Evolutionary conservation across 2,113 vertebrate species (phyloP).

Genomic region (Himantopus leucocephalus): DNA sequence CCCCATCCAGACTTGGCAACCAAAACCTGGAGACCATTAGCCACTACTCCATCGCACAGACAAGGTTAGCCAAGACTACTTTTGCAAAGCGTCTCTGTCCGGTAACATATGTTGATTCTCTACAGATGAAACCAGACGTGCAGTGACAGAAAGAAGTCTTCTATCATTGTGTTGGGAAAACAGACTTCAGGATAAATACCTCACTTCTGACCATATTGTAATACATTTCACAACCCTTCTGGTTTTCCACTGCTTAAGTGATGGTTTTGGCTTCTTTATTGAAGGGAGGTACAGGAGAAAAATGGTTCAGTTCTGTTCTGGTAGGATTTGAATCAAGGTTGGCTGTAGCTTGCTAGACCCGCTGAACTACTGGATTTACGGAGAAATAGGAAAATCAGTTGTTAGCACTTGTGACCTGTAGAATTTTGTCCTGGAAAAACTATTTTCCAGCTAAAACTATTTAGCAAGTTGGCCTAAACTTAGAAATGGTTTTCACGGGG

Average conservation of each 20-base stretch:
- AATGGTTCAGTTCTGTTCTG: not conserved
- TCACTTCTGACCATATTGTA: rapidly evolving
- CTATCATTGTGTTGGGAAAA: rapidly evolving
- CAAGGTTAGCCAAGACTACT: not conserved
- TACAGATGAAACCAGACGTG: not conserved
- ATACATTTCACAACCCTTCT: not conserved
- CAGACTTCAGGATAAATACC: not conserved
- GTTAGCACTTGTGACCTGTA: rapidly evolving
- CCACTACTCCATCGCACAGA: rapidly evolving
- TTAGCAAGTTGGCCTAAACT: not conserved
- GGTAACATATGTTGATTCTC: rapidly evolving
- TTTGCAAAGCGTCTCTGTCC: not conserved
- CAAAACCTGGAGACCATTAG: not conserved
- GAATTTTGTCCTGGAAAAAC: not conserved
- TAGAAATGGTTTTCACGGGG: not conserved
- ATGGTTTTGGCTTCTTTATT: not conserved
- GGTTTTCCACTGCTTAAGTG: not conserved
- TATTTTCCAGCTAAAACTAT: not conserved
- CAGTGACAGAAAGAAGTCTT: not conserved
- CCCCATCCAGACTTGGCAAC: not conserved
- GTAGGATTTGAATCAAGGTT: not conserved
- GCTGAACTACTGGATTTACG: not conserved
- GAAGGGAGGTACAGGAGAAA: not conserved
- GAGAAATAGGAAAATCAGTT: not conserved
- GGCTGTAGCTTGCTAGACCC: not conserved